These are phyloP conservation scores for Drosophila novamexicana DNA, from an alignment of 1,140 invertebrate species.

Conservation along the genomic window DNA sequence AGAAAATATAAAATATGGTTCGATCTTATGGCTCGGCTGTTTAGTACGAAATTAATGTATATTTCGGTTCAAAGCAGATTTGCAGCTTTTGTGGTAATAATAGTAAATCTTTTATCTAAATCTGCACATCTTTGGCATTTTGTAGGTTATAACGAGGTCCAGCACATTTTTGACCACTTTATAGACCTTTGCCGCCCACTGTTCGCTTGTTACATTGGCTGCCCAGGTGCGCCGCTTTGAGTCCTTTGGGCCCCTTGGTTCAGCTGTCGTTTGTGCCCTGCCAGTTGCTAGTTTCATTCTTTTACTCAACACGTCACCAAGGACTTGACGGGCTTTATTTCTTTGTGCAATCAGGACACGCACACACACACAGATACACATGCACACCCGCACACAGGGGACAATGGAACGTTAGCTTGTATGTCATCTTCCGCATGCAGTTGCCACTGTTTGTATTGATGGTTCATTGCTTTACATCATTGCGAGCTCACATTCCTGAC, in stretches of 20 bases:
- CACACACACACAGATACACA: slow-evolving; percentile 4
- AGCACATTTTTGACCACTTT: neutral
- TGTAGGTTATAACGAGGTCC: neutral
- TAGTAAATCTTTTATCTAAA: no score
- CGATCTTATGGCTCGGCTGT: no score
- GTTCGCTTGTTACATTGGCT: slow-evolving; percentile 23
- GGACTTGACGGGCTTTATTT: slow-evolving; percentile 67
- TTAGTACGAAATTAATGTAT: no score
- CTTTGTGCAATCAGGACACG: slow-evolving; percentile 74
- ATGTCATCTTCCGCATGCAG: slow-evolving; percentile 13
- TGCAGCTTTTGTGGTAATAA: no score
- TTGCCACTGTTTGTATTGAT: slow-evolving; percentile 42
- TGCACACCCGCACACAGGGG: neutral
- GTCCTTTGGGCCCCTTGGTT: slow-evolving; percentile 16
- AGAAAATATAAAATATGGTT: no score
- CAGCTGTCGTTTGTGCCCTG: slow-evolving; percentile 31
- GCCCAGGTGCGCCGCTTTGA: slow-evolving; percentile 50
- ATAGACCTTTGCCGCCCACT: slow-evolving; percentile 7
- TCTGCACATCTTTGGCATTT: no score
- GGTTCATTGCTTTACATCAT: slow-evolving; percentile 60
- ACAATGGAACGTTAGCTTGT: slow-evolving; percentile 14
- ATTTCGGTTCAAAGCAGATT: no score
- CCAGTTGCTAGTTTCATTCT: slow-evolving; percentile 57
- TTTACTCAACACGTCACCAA: slow-evolving; percentile 76
- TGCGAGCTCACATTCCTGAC: slow-evolving; percentile 31